phyloP scores from a whole-genome alignment of 2,113 vertebrate genomes.

The Otocyon megalotis region DNA sequence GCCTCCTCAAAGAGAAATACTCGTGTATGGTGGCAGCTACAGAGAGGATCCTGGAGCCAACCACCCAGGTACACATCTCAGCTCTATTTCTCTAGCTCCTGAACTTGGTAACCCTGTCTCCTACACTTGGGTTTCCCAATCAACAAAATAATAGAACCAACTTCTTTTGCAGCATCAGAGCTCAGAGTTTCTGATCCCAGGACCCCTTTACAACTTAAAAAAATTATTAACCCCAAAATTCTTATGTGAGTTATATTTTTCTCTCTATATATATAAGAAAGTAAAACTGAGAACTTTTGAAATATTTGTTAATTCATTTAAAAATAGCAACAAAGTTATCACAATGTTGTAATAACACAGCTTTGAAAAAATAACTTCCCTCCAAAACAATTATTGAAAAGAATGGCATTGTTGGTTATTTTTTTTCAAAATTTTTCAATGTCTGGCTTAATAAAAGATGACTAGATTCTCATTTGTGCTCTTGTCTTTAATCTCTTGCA shows the following conservation, averaged over 20 bases:
- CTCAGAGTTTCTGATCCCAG: background rate
- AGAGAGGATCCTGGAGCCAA: background rate
- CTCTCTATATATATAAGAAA: background rate
- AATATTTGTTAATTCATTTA: background rate
- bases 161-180: background rate
- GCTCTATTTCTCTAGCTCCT: background rate
- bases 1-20: background rate
- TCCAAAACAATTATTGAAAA: background rate
- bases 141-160: background rate
- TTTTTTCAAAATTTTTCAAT: background rate
- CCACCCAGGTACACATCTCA: fast-evolving
- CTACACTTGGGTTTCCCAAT: background rate
- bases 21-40: fast-evolving
- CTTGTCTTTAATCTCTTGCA: background rate
- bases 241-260: background rate
- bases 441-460: background rate
- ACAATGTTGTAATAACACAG: background rate
- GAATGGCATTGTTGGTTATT: too few relatives aligned
- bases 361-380: background rate
- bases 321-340: background rate
- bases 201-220: background rate
- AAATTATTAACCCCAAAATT: background rate
- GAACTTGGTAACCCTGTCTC: background rate
- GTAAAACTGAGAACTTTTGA: background rate
- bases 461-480: background rate